Percentiles rank a stretch among this genome's conserved stretches.
Evolutionary conservation across 1,140 invertebrate species (phyloP).

Genomic region (Drosophila sproati): DNA sequence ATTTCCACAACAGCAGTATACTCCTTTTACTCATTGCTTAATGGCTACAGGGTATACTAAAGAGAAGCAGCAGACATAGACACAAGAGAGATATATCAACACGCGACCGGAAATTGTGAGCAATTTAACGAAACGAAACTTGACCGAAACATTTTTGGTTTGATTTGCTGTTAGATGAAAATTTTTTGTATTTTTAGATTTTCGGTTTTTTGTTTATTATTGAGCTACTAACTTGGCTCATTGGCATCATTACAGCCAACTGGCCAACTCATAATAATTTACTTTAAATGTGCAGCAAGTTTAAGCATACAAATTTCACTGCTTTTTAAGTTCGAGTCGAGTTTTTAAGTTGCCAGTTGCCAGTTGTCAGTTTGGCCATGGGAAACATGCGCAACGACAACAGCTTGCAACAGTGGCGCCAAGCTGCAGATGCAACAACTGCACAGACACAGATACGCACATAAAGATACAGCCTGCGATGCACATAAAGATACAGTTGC

Average conservation of each 20-base stretch:
- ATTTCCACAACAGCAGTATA: background rate
- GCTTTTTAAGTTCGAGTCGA: too few species aligned
- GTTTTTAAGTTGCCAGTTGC: background rate
- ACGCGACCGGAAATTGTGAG: slow-evolving; percentile 81
- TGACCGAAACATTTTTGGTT: slow-evolving; percentile 55
- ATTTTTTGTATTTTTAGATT: slow-evolving; percentile 37
- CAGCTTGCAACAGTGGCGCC: slow-evolving; percentile 19
- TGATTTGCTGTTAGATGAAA: slow-evolving; percentile 42
- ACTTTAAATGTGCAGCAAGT: slow-evolving; percentile 60
- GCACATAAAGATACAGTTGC: slow-evolving; percentile 8
- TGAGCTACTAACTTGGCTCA: slow-evolving; percentile 43
- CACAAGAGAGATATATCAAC: slow-evolving; percentile 30
- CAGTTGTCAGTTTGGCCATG: slow-evolving; percentile 24
- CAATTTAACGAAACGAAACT: slow-evolving; percentile 72
- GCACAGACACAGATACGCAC: background rate
- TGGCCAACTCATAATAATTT: slow-evolving; percentile 53
- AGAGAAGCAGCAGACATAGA: background rate
- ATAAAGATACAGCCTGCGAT: background rate
- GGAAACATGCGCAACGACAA: slow-evolving; percentile 26
- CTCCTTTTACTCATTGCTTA: background rate
- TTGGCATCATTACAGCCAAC: slow-evolving; percentile 12
- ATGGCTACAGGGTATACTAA: background rate
- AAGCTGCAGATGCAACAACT: slow-evolving; percentile 5
- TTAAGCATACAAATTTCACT: slow-evolving; percentile 44
- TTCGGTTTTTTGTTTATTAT: slow-evolving; percentile 12